Conservation (phyloP, 2,113 vertebrate genomes). For the Centropristis striata region DNA sequence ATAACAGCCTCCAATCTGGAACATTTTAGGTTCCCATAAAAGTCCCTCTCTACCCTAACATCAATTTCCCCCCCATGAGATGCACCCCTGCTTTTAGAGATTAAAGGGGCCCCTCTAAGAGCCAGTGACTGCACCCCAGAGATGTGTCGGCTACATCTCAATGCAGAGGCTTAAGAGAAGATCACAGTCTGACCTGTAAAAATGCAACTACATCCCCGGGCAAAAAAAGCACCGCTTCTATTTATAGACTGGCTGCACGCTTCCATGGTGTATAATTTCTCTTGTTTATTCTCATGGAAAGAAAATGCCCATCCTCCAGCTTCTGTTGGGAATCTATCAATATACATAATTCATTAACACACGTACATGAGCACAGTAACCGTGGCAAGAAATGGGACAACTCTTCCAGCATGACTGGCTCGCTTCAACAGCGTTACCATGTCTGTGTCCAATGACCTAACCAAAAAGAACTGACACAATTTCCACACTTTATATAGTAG, state of each 20-base stretch:
- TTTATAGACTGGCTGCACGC: conserved; percentile 78
- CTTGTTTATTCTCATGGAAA: conserved; percentile 81
- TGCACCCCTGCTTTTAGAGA: conserved; percentile 38
- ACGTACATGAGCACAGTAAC: conserved; percentile 40
- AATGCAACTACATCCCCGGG: conserved; percentile 79
- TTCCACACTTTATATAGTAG: conserved; percentile 45
- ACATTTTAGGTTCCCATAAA: background rate
- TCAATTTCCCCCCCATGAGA: background rate
- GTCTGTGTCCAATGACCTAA: conserved; percentile 48
- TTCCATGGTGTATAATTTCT: conserved; percentile 79
- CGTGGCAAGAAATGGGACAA: conserved; percentile 59
- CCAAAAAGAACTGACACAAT: conserved; percentile 46
- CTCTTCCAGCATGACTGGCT: conserved; percentile 55
- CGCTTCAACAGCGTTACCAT: conserved; percentile 25
- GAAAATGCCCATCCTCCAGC: conserved; percentile 59
- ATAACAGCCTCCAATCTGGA: background rate
- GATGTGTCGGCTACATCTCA: conserved; percentile 40
- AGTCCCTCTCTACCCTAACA: background rate
- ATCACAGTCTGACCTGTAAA: conserved; percentile 82
- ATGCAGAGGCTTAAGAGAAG: conserved; percentile 60
- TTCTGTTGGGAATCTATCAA: conserved; percentile 74
- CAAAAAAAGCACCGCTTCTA: conserved; percentile 73
- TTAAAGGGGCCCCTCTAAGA: conserved; percentile 37
- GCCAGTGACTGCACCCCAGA: conserved; percentile 29
- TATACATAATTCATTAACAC: conserved; percentile 79